These are phyloP conservation scores for Ochropacha duplaris DNA, from an alignment of 2,888 invertebrate species.

Conservation along the genomic window DNA sequence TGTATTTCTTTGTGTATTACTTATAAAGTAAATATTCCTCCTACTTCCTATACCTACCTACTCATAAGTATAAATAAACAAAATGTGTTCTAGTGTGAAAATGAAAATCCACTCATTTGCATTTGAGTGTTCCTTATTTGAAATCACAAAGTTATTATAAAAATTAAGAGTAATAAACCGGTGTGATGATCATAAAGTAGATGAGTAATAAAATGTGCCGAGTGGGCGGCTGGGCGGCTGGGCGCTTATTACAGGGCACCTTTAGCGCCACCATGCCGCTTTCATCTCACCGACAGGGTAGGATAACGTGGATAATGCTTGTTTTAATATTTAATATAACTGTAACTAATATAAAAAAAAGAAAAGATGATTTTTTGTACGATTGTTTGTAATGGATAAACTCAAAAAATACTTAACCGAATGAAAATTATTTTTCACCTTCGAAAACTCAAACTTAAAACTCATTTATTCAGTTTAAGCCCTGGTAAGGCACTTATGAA, in stretches of 20 bases:
- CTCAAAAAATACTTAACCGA: too few relatives aligned
- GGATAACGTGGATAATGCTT: not conserved
- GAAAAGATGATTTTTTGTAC: too few relatives aligned
- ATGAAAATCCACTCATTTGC: not conserved
- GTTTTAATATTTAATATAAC: not conserved
- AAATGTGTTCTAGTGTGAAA: not conserved
- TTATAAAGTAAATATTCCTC: too few relatives aligned
- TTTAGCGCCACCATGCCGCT: conserved; percentile 49
- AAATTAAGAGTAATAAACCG: not conserved
- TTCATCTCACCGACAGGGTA: conserved; percentile 44
- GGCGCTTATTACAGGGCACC: conserved; percentile 31
- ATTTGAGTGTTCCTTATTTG: not conserved
- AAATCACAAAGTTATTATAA: not conserved
- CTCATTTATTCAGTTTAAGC: too few relatives aligned
- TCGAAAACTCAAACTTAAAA: too few relatives aligned
- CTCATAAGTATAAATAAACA: not conserved
- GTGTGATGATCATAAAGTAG: conserved; percentile 9
- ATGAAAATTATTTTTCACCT: too few relatives aligned
- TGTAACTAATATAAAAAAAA: too few relatives aligned
- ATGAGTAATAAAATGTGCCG: conserved; percentile 15
- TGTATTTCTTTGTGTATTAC: too few relatives aligned
- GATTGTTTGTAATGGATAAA: too few relatives aligned
- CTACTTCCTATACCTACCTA: not conserved
- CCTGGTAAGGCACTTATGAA: too few relatives aligned
- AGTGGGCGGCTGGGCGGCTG: conserved; percentile 17